Percentiles rank a stretch among this genome's conserved stretches.
phyloP scores from a whole-genome alignment of 2,888 invertebrate species.

The Kryphioiulus occultus region DNA sequence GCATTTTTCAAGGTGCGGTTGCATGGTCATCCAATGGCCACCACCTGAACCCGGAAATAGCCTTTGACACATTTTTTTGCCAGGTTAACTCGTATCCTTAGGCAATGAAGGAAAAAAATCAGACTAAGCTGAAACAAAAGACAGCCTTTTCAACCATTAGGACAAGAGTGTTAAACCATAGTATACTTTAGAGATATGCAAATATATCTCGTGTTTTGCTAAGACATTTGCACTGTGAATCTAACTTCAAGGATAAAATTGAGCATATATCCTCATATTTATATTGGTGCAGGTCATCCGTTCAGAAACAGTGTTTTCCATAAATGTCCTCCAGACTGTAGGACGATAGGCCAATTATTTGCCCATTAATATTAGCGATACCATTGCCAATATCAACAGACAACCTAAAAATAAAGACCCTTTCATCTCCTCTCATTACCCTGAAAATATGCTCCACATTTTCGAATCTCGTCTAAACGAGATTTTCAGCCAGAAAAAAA shows the following conservation, averaged over 20 bases:
- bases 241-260: neutral
- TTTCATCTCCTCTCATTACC: too few species aligned
- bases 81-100: neutral
- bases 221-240: neutral
- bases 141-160: neutral
- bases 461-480: too few species aligned
- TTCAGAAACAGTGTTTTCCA: neutral
- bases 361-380: neutral
- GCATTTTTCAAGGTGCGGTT: neutral
- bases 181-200: neutral
- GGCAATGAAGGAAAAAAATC: neutral
- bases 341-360: neutral
- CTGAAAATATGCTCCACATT: too few species aligned
- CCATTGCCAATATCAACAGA: neutral
- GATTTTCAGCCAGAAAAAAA: too few species aligned
- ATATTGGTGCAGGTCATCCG: neutral
- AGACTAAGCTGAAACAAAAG: neutral
- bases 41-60: slow-evolving; percentile 1
- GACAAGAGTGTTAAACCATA: neutral
- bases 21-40: neutral
- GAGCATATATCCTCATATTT: slow-evolving; percentile 4
- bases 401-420: neutral
- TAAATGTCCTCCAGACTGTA: neutral
- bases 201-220: neutral
- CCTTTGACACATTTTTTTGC: slow-evolving; percentile 26